These are phyloP conservation scores for Chaetodon auriga DNA, from an alignment of 2,113 vertebrate species.

Conservation along the genomic window DNA sequence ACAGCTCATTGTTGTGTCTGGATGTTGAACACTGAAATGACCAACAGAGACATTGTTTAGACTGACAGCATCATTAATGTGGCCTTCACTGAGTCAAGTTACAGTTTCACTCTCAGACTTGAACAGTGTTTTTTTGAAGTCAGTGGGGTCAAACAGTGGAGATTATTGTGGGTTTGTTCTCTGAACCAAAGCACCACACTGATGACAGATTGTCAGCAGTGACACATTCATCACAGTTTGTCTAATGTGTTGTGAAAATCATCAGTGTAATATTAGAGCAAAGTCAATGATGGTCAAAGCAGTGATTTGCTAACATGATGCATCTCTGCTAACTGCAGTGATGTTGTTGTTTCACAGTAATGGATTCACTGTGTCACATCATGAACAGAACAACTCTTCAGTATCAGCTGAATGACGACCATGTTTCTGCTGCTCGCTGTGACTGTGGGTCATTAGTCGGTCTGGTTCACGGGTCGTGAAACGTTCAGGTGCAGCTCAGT, in stretches of 20 bases:
- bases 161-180: neutral
- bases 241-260: conserved; percentile 33
- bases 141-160: neutral
- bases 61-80: conserved; percentile 13
- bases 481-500: neutral
- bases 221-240: conserved; percentile 48
- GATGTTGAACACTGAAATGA: neutral
- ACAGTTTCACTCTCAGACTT: neutral
- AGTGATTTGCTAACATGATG: too few species aligned
- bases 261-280: conserved; percentile 44
- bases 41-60: neutral
- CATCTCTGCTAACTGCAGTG: too few species aligned
- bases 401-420: neutral
- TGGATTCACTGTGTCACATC: too few species aligned
- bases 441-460: conserved; percentile 11
- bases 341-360: too few species aligned
- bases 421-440: conserved; percentile 1
- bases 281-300: conserved; percentile 35
- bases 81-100: neutral
- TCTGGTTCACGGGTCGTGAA: neutral
- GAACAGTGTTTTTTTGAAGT: neutral
- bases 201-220: conserved; percentile 16
- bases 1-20: neutral
- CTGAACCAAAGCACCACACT: neutral
- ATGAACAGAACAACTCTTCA: too few species aligned